Base-by-base conservation (phyloP, 2,113 vertebrate species). In the Cacatua alba region DNA sequence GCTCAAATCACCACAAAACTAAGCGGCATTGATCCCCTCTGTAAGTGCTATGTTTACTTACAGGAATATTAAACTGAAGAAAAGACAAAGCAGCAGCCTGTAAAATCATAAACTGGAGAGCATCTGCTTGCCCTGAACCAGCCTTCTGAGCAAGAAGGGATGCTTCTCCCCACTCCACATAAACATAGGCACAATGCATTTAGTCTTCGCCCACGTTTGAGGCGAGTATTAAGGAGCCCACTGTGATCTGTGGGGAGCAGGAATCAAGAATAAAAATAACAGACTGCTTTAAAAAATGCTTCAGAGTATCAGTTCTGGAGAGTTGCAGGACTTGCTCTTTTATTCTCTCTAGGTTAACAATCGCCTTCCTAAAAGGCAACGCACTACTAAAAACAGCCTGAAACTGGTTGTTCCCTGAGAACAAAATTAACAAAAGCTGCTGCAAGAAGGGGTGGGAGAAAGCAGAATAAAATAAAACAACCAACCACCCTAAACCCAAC, bases 371-470 rank as follows among this genome's bases (percentile, higher is more conserved):
- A 68, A 85, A 94, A 92, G 31, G 33, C 60, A 89, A 5, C 33
- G 43, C n/a, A 43, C 62, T 44, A 59, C 59, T 49, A 80, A 87
- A 88, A 75, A 0, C 53, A 70, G 62, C 35, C 63, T 72, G 59
- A 78, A 87, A 88, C 60, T 49, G 24, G 29, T 18, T 86, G 79
- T 69, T 86, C 69, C n/a, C 70, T 33, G 74, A 85, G n/a, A 44
- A 82, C 23, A 80, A 78, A 20, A 92, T 41, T 57, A 88, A 95
- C 76, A 91, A 95, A 96, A 97, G 70, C 91, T 82, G 72, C 86
- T 86, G 35, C 51, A 51, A 78, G 53, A 95, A 72, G 52, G 15
- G n/a, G 68, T 78, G 76, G 64, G 37, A 72, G 59, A 88, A 92
- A 82, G 46, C 9, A 72, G 39, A 76, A 41, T 60, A 52, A 13